Conservation (phyloP, 1,140 invertebrate genomes). For the Tetramorium alpestre region DNA sequence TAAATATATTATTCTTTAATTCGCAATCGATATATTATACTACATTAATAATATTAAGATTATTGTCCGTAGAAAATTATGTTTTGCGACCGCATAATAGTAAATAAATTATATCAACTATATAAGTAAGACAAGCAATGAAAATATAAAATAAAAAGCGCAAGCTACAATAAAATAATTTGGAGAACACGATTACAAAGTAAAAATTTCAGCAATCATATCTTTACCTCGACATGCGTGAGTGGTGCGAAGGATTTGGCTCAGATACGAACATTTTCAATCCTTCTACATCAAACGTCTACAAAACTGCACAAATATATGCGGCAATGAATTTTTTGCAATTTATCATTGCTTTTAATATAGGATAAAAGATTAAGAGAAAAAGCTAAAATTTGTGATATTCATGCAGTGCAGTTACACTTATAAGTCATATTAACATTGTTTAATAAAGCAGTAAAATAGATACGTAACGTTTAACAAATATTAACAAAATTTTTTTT, state of each 20-base stretch:
- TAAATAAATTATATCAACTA: not conserved
- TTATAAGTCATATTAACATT: not conserved
- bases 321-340: not conserved
- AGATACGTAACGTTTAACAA: not conserved
- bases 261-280: constrained; percentile 73
- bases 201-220: not conserved
- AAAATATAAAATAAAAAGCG: not conserved
- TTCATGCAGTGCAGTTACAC: not conserved
- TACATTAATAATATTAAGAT: not conserved
- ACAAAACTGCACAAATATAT: not conserved
- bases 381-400: not conserved
- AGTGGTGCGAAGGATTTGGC: constrained; percentile 69
- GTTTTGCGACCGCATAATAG: not conserved
- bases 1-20: not conserved
- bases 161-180: not conserved
- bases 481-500: not conserved
- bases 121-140: not conserved
- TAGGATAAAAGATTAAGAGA: not conserved
- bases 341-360: not conserved
- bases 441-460: not conserved
- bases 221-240: constrained; percentile 20
- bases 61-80: not conserved
- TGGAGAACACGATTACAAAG: not conserved
- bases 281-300: constrained; percentile 65
- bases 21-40: not conserved